Conservation (phyloP, 2,797 vertebrate genomes). For the Scyliorhinus canicula region DNA sequence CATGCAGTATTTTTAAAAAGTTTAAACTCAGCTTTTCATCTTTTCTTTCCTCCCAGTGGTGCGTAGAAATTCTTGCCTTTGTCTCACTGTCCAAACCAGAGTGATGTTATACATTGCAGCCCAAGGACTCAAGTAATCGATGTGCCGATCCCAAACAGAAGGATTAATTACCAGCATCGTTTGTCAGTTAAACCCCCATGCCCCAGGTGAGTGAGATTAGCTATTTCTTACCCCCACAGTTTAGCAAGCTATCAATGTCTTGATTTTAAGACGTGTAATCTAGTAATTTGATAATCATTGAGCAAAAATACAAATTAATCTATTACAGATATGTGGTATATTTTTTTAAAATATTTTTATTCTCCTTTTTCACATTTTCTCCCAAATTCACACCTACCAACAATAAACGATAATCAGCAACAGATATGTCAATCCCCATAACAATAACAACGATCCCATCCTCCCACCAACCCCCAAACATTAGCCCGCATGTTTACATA, state of each 20-base stretch:
- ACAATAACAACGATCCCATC: too few relatives aligned
- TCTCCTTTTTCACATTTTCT: too few relatives aligned
- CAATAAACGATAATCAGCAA: too few relatives aligned
- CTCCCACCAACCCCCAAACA: too few relatives aligned
- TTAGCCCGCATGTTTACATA: too few relatives aligned
- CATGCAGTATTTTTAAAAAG: neutral
- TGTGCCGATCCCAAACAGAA: neutral
- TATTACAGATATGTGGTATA: too few relatives aligned
- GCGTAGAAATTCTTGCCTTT: neutral
- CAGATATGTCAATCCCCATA: too few relatives aligned
- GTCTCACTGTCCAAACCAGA: neutral
- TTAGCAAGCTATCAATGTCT: neutral
- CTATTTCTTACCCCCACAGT: neutral
- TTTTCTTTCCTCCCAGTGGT: neutral
- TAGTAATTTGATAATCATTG: neutral
- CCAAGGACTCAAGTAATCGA: neutral
- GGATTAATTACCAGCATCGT: neutral
- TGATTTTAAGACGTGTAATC: neutral
- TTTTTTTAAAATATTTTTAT: too few relatives aligned
- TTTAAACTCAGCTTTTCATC: neutral
- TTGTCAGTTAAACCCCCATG: neutral
- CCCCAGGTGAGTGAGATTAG: neutral
- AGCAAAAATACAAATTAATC: neutral
- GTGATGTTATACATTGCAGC: neutral
- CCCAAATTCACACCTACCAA: too few relatives aligned